A percentile compares a stretch with the other conserved stretches of the same genome.
Evolutionary conservation across 2,888 invertebrate species (phyloP).

Genomic region (Oligia strigilis): DNA sequence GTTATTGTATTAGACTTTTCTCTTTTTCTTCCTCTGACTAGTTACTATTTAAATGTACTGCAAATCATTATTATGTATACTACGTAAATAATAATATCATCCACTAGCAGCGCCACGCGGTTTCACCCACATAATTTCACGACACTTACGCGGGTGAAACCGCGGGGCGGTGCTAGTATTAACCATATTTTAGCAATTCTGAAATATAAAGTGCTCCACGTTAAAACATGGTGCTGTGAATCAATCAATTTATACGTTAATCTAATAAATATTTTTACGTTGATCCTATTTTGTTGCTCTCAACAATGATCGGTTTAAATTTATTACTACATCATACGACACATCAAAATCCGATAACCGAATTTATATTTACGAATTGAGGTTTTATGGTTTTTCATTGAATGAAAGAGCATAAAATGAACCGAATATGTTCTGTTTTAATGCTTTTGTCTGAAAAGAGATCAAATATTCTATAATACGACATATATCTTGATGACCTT

Average conservation of each 20-base stretch:
- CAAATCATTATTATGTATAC: background rate
- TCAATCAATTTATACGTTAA: conserved; percentile 43
- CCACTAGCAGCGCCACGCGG: too few relatives aligned
- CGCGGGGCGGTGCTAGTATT: too few relatives aligned
- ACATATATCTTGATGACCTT: background rate
- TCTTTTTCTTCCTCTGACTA: background rate
- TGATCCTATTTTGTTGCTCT: conserved; percentile 35
- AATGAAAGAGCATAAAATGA: background rate
- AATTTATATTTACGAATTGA: conserved; percentile 26
- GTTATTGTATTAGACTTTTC: background rate
- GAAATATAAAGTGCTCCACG: background rate
- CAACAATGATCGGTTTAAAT: conserved; percentile 2
- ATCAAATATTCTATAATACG: background rate
- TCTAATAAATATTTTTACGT: conserved; percentile 35
- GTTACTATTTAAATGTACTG: background rate
- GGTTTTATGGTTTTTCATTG: background rate
- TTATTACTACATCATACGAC: background rate
- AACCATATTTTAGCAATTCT: background rate
- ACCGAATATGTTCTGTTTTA: background rate
- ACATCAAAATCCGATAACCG: conserved; percentile 10
- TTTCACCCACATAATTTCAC: too few relatives aligned
- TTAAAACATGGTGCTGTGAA: background rate
- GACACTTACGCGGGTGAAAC: too few relatives aligned
- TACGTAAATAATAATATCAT: background rate
- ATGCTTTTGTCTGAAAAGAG: background rate